Evolutionary conservation across 2,797 vertebrate species (phyloP), one percentile per base, ranked within the genome.

Genomic region (Falco cherrug): DNA sequence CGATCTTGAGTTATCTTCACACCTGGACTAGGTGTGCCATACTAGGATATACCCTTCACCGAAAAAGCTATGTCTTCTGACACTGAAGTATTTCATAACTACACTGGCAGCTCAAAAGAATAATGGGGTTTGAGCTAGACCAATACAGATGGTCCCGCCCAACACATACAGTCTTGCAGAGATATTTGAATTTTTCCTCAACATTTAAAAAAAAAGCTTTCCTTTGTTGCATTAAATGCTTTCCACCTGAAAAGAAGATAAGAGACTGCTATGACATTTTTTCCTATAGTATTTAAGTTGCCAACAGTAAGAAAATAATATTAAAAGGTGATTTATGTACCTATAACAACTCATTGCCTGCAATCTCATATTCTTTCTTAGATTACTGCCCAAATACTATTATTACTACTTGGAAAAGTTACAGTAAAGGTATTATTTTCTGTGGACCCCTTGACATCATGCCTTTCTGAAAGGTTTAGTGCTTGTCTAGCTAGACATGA

Each of bases 81-180:
- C 60, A 21, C 20, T 33, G 9, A 56, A 74, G 20, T 47, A 24
- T 16, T 59, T n/a, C 26, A 37, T 35, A 43, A 51, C 11, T 39
- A 45, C 4, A 5, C 29, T 41, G 41, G 33, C 14, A 68, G 29
- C 43, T 63, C 56, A 41, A 4, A 82, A 57, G 16, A n/a, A 21
- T 13, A 53, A 53, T 1, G 4, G 51, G 10, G 59, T 41, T 78
- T 21, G 54, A 73, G 28, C 9, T 31, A 48, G 22, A 26, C 10
- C 37, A 24, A 11, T 7, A 21, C 16, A 59, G 57, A 33, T 3
- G 24, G 14, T 26, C 54, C 18, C 28, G 21, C 33, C 25, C 35
- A 53, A 5, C 18, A 33, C 3, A 29, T 4, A 31, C 5, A 60
- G 10, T 7, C 51, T 16, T n/a, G 24, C 28, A 31, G 0, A 16